Base-by-base conservation (phyloP, 2,888 invertebrate species). In the Drosophila subquinaria region DNA sequence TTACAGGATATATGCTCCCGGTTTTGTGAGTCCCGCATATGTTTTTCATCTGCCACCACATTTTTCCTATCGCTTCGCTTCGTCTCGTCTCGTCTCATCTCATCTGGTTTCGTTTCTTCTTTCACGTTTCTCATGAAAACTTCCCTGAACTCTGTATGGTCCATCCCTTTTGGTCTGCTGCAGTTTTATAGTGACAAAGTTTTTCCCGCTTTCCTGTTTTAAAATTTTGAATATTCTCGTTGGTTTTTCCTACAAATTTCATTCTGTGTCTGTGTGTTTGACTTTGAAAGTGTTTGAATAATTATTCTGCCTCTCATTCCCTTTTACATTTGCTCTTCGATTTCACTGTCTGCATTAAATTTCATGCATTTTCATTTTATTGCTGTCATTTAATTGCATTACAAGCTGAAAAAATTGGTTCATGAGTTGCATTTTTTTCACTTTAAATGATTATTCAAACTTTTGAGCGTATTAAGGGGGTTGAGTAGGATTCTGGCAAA, bases 261-360 rank as follows among this genome's bases (percentile, higher is more conserved):
- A 17, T 38, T 62, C 23, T 48, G 42, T 63, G 63, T 74, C 8
- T 27, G 27, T 27, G 27, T 6, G 43, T 38, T 73, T 82, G 82
- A 82, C 78, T 84, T 79, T 74, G 73, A 84, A 87, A 87, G 71
- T 78, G 84, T 87, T 84, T 84, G 84, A 84, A 84, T 87, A 84
- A 84, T 84, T 84, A 84, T 84, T 66, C 72, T 71, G 77, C 71
- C 75, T 82, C 75, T 56, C 65, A 35, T 61, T 47, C 52, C 30
- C 42, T 50, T 27, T 53, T 27, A n/a, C 27, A 15, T 48, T 38
- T 47, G 9, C 47, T 13, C 35, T 36, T 57, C 15, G 20, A 57
- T 15, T 56, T 36, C 20, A 43, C 13, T n/a, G 15, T 6, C 23
- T 57, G 57, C 36, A 11, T 57, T 47, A 36, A 47, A 67, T 65